Evolutionary conservation across 1,140 invertebrate species (phyloP).

Genomic region (Adelges cooleyi): DNA sequence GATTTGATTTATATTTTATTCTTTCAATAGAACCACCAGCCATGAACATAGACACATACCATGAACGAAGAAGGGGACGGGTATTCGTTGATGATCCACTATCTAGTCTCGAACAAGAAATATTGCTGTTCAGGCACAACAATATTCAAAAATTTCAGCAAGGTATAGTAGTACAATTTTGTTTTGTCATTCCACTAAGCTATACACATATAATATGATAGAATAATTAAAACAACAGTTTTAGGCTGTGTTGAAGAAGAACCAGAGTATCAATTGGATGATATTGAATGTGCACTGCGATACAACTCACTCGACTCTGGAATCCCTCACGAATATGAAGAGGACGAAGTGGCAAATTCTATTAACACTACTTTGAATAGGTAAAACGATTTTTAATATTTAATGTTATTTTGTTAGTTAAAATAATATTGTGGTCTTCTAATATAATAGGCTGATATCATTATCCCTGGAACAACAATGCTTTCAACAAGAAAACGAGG

Average conservation of each 20-base stretch:
- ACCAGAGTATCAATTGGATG: conserved; percentile 6
- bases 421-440: too few relatives aligned
- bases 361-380: conserved; percentile 15
- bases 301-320: conserved; percentile 18
- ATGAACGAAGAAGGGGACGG: conserved; percentile 21
- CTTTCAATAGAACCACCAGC: background rate
- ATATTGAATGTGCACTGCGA: background rate
- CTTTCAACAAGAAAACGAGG: conserved; percentile 6
- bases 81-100: conserved; percentile 19
- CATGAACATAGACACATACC: conserved; percentile 1
- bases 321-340: conserved; percentile 2
- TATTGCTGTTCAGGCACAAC: conserved; percentile 21
- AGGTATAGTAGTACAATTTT: background rate
- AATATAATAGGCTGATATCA: background rate
- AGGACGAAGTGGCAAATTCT: conserved; percentile 1
- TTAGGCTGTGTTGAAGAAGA: conserved; percentile 24
- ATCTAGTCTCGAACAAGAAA: conserved; percentile 24
- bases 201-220: too few relatives aligned
- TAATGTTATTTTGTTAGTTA: background rate
- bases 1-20: conserved; percentile 9
- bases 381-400: background rate
- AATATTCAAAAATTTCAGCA: conserved; percentile 20
- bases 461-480: conserved; percentile 3
- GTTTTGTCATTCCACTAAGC: too few relatives aligned
- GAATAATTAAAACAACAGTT: too few relatives aligned